Evolutionary conservation across 2,113 vertebrate genomes (phyloP), one percentile per base, ranked within the genome.

Genomic region (Irena cyanogastra): DNA sequence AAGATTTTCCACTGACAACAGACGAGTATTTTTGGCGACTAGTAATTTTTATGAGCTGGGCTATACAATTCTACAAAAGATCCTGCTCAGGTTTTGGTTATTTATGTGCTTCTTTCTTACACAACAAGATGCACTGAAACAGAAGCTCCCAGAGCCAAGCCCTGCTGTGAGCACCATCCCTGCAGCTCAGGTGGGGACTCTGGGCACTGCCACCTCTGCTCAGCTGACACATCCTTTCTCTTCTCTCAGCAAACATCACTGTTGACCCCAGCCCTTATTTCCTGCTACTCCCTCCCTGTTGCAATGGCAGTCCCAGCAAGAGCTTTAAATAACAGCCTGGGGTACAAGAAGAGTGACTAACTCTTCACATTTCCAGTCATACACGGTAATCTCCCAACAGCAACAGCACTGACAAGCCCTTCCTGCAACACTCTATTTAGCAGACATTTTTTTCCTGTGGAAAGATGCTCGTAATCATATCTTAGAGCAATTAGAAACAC

Each of bases 291-390:
- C 82, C 60, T 66, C 54, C 69, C 74, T 45, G 41, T 42, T 42
- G 52, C 49, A 68, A 83, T 6, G 77, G 12, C 61, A 68, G 79
- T 94, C 83, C 80, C 65, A 75, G 60, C 72, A 89, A 79, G 21
- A 64, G 49, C 65, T 68, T 78, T 57, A 82, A 78, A 16, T 33
- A 92, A 92, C 90, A 91, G 89, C 88, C 86, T 13, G 8, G 21
- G 77, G 83, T 87, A 68, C 3, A 4, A 70, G 37, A 2, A 11
- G 30, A 64, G 49, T 76, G 92, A 95, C 88, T 92, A 88, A 84
- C 76, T 82, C 97, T 94, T 95, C 72, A 77, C 81, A 30, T 91
- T 96, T 69, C 91, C 76, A 90, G 79, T 78, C 83, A 74, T 9
- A 96, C 31, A 0, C 0, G 0, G 47, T n/a, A 47, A 80, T 74